Percentiles rank a stretch among this genome's conserved stretches.
Evolutionary conservation across 1,140 invertebrate species (phyloP).

Genomic region (Caligus rogercresseyi): DNA sequence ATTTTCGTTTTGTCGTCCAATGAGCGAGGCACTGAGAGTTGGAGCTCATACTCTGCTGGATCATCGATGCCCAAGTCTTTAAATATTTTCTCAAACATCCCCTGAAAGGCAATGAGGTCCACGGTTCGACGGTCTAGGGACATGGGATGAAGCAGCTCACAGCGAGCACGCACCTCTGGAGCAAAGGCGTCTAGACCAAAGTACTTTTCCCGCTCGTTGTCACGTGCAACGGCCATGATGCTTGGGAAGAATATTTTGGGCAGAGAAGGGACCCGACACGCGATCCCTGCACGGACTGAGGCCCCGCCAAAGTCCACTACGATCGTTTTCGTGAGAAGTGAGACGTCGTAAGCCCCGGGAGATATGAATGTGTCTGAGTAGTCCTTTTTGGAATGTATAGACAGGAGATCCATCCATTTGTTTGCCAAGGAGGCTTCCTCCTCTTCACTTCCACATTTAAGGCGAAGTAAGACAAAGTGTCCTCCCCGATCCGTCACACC

Average conservation of each 20-base stretch:
- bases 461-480: conserved; percentile 36
- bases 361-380: conserved; percentile 35
- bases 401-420: conserved; percentile 35
- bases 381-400: conserved; percentile 36
- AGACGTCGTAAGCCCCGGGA: conserved; percentile 31
- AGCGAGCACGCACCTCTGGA: conserved; percentile 31
- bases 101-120: conserved; percentile 30
- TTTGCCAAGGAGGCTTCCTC: conserved; percentile 25
- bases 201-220: conserved; percentile 28
- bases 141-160: conserved; percentile 31
- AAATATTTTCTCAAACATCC: conserved; percentile 34
- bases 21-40: conserved; percentile 33
- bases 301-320: conserved; percentile 41
- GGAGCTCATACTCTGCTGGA: conserved; percentile 30
- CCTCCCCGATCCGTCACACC: conserved; percentile 40
- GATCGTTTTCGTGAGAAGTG: conserved; percentile 28
- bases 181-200: conserved; percentile 37
- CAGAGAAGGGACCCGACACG: conserved; percentile 36
- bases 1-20: conserved; percentile 31
- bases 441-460: conserved; percentile 27
- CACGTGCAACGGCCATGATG: conserved; percentile 34
- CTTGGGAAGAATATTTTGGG: conserved; percentile 41
- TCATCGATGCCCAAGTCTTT: conserved; percentile 30
- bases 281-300: conserved; percentile 39
- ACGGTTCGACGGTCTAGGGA: conserved; percentile 31